Percentiles rank a stretch among this genome's conserved stretches.
phyloP scores from a whole-genome alignment of 1,140 invertebrate genomes.

The Diabrotica virgifera region DNA sequence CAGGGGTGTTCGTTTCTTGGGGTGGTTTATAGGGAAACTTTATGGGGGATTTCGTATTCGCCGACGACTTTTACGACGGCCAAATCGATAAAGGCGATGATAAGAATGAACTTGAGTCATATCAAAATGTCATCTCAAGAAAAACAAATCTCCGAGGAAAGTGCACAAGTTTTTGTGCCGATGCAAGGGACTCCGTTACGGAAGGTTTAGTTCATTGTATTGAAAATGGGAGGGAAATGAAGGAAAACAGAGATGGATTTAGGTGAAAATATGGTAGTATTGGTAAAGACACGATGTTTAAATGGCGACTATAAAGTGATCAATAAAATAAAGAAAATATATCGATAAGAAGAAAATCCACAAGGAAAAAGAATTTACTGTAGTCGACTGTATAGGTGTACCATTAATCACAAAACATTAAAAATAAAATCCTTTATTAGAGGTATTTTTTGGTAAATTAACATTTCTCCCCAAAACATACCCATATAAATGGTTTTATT shows the following conservation, averaged over 20 bases:
- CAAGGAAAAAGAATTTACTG: too few species aligned
- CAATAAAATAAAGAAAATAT: not conserved
- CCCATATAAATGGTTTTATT: too few species aligned
- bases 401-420: too few species aligned
- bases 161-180: constrained; percentile 12
- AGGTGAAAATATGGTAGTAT: not conserved
- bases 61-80: not conserved
- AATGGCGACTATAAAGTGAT: not conserved
- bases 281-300: not conserved
- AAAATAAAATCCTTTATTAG: too few species aligned
- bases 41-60: not conserved
- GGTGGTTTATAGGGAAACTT: not conserved
- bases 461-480: too few species aligned
- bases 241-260: constrained; percentile 4
- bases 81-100: constrained; percentile 23
- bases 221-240: constrained; percentile 4
- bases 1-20: too few species aligned
- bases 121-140: constrained; percentile 39
- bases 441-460: too few species aligned
- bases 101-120: constrained; percentile 29
- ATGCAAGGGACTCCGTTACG: constrained; percentile 6
- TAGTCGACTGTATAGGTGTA: too few species aligned
- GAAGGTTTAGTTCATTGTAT: constrained; percentile 13
- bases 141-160: constrained; percentile 35
- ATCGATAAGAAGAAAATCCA: too few species aligned